Evolutionary conservation across 2,797 vertebrate genomes (phyloP).

Genomic region (Danio albolineatus): DNA sequence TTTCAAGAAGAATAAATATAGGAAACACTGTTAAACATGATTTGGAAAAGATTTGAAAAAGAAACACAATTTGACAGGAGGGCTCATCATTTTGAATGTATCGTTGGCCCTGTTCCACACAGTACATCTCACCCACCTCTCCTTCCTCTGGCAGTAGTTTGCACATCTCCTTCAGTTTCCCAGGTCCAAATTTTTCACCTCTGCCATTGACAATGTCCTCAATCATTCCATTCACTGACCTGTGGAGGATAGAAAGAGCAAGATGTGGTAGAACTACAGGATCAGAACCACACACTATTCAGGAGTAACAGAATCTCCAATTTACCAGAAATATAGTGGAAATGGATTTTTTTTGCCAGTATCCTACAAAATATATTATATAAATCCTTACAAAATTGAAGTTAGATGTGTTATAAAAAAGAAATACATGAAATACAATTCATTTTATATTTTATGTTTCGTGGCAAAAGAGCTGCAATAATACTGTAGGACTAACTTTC

Average conservation of each 20-base stretch:
- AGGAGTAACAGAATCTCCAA: background rate
- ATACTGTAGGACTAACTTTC: too few species aligned
- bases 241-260: conserved; percentile 55
- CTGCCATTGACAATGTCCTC: conserved; percentile 75
- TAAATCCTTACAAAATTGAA: too few species aligned
- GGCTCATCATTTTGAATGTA: background rate
- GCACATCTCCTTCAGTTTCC: conserved; percentile 80
- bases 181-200: conserved; percentile 71
- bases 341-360: background rate
- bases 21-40: too few species aligned
- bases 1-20: too few species aligned
- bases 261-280: background rate
- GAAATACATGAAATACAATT: too few species aligned
- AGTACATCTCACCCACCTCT: conserved; percentile 76
- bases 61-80: too few species aligned
- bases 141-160: conserved; percentile 81
- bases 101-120: background rate
- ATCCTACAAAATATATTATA: background rate
- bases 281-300: background rate
- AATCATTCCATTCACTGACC: conserved; percentile 78
- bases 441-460: too few species aligned
- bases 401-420: too few species aligned
- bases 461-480: too few species aligned
- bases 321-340: background rate
- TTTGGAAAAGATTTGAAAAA: too few species aligned